phyloP scores from a whole-genome alignment of 2,113 vertebrate genomes.

The Carassius auratus region DNA sequence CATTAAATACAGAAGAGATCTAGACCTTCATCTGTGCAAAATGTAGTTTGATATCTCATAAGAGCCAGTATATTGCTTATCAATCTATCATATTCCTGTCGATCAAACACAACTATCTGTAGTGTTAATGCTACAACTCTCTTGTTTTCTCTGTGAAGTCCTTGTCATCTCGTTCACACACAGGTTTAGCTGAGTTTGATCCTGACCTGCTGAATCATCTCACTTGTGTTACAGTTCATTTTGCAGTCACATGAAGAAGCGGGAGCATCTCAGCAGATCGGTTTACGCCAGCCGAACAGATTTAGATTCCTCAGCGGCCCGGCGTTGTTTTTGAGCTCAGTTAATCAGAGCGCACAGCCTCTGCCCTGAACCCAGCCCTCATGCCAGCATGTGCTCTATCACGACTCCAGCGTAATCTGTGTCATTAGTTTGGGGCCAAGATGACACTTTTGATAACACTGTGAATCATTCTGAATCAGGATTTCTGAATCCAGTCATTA shows the following conservation, averaged over 20 bases:
- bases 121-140: background rate
- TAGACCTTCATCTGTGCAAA: background rate
- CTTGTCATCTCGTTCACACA: constrained; percentile 4
- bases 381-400: constrained; percentile 24
- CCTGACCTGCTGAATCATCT: constrained; percentile 36
- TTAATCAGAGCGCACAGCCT: constrained; percentile 50
- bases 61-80: background rate
- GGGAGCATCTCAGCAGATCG: constrained; percentile 61
- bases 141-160: background rate
- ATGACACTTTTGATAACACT: constrained; percentile 21
- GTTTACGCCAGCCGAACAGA: constrained; percentile 63
- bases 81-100: background rate
- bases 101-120: background rate
- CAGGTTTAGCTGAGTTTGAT: constrained; percentile 34
- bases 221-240: constrained; percentile 65
- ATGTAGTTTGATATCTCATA: background rate
- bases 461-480: constrained; percentile 28
- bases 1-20: too few relatives aligned
- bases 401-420: constrained; percentile 14
- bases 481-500: constrained; percentile 6
- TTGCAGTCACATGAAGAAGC: constrained; percentile 67
- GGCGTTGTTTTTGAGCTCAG: constrained; percentile 44
- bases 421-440: constrained; percentile 22
- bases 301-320: constrained; percentile 64
- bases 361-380: constrained; percentile 41